These are phyloP conservation scores for Rhagium mordax DNA, from an alignment of 2,888 invertebrate species.

Conservation along the genomic window DNA sequence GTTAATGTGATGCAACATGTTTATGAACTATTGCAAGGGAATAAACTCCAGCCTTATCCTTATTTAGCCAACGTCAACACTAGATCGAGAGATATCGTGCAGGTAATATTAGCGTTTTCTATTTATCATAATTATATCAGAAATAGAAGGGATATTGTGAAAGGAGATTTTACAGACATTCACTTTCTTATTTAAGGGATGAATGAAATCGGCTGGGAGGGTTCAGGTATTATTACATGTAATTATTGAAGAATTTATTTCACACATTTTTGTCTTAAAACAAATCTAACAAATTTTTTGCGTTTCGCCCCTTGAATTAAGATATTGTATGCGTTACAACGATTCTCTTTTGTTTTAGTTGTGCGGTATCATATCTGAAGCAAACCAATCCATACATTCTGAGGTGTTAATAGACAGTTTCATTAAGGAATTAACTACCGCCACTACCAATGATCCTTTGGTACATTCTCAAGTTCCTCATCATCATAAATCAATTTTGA, in stretches of 20 bases:
- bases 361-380: conserved; percentile 56
- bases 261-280: too few species aligned
- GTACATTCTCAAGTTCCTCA: conserved; percentile 2
- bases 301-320: too few species aligned
- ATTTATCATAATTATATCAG: too few species aligned
- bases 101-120: conserved; percentile 71
- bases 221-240: too few species aligned
- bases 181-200: too few species aligned
- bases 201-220: too few species aligned
- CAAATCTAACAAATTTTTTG: too few species aligned
- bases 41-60: conserved; percentile 77
- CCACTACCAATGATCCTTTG: neutral
- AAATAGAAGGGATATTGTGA: too few species aligned
- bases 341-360: conserved; percentile 53
- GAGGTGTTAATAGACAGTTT: conserved; percentile 56
- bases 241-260: too few species aligned
- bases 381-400: conserved; percentile 33
- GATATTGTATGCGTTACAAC: too few species aligned
- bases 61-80: conserved; percentile 83
- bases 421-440: conserved; percentile 47
- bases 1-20: conserved; percentile 83
- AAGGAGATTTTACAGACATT: too few species aligned
- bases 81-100: conserved; percentile 81
- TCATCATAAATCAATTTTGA: conserved; percentile 40
- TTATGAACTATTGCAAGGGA: conserved; percentile 75